phyloP scores from a whole-genome alignment of 2,888 invertebrate genomes.

The Cerastis leucographa region DNA sequence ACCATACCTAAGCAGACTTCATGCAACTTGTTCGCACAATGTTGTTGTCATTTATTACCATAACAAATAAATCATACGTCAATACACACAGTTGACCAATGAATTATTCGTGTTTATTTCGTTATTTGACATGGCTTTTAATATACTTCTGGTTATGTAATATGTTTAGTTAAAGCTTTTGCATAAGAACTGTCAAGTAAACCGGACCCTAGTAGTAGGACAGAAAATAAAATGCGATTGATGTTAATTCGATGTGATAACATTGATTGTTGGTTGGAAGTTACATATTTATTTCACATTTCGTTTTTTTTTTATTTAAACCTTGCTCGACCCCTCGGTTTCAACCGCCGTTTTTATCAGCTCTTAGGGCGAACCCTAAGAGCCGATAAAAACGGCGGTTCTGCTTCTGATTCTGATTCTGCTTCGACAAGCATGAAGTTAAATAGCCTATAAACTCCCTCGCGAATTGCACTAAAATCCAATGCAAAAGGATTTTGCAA shows the following conservation, averaged over 20 bases:
- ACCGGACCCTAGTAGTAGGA: slow-evolving; percentile 17
- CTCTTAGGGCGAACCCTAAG: too few relatives aligned
- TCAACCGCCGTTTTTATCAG: neutral
- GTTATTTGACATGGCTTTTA: slow-evolving; percentile 50
- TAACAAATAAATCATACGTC: slow-evolving; percentile 51
- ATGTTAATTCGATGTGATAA: slow-evolving; percentile 12
- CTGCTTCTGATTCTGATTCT: too few relatives aligned
- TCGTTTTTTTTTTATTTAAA: neutral
- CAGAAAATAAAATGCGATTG: neutral
- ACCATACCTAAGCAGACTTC: slow-evolving; percentile 18
- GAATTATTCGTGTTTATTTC: slow-evolving; percentile 53
- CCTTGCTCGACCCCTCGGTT: neutral
- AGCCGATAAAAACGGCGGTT: too few relatives aligned
- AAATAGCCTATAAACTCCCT: neutral
- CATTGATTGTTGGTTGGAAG: slow-evolving; percentile 7
- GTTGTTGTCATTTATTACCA: slow-evolving; percentile 40
- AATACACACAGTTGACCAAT: slow-evolving; percentile 41
- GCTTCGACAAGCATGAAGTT: neutral
- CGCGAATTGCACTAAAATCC: neutral
- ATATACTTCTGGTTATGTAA: slow-evolving; percentile 41
- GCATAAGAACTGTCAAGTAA: slow-evolving; percentile 37
- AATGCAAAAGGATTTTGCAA: neutral
- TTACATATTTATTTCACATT: neutral
- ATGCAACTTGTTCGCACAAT: slow-evolving; percentile 22
- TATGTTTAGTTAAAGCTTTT: slow-evolving; percentile 40